Base-by-base conservation (phyloP, 2,113 vertebrate species). In the Ranitomeya imitator region DNA sequence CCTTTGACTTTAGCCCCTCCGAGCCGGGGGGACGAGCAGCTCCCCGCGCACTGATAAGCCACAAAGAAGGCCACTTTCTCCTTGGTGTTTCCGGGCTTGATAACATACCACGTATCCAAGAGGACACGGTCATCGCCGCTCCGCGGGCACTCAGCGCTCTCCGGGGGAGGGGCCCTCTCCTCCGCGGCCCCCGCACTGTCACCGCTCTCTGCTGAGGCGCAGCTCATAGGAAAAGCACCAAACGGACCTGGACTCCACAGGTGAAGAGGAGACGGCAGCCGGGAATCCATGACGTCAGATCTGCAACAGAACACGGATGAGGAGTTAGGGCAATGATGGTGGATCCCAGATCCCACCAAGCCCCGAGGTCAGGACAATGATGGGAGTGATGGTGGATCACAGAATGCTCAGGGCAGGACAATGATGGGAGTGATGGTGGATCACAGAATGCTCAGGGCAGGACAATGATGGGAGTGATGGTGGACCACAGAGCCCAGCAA, bases 11-110 rank as follows among this genome's bases (percentile, higher is more conserved):
- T 99, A 94, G 98, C 96, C 87, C 97, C 95, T 86, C 95, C 96
- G 60, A 96, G 96, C 0, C 97, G 93, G 54, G 93, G 90, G 87
- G 94, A 91, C 6, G 87, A 74, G 0, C 93, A 92, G 0, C 90
- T 85, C 6, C 96, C 94, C 0, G 96, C 95, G 23, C 97, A 99
- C 92, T 99, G 97, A 91, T 99, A 97, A 0, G 97, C 97, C 89
- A 99, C 97, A 9, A 99, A 99, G 85, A 99, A 99, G 14, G 98
- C 98, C 9, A 99, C 97, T 90, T 99, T 99, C 93, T 99, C 98
- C 94, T 98, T 99, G 79, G 98, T 99, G 93, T 99, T 99, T 23
- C 98, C 98, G 0, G 98, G 98, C 78, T 99, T 99, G 91, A 99
- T 99, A 60, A 99, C 98, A 26, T 99, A 99, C 98, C 97, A 99